Base-by-base conservation (phyloP, 2,797 vertebrate genomes). In the Brachyalestes nurse region DNA sequence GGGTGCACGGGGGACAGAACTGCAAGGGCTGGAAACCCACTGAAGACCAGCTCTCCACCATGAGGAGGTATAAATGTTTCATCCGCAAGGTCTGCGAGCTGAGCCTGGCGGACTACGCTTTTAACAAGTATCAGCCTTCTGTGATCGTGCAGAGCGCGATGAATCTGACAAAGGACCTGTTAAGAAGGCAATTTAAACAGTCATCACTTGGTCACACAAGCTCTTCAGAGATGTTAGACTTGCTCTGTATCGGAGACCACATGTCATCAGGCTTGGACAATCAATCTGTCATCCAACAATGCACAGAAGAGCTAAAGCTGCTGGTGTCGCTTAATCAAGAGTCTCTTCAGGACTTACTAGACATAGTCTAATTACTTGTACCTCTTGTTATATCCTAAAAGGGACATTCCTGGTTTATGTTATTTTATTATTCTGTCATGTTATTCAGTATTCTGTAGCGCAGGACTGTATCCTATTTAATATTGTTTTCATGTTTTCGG, bases 91-190 rank as follows among this genome's bases (percentile, higher is more conserved):
- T 98, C 49, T 96, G 96, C 0, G 95, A 97, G 91, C 89, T 99
- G 84, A 98, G 95, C 86, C 87, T 99, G 66, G 97, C 98, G 0
- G 97, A 99, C 89, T 98, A 98, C 2, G 85, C 96, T 19, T 99
- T 99, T 88, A 94, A 91, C 86, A 91, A 89, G 23, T 98, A 97
- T 79, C 65, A 91, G 0, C 96, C 97, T 0, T 99, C 98, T 16
- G 90, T 97, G 75, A 92, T 96, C 78, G 97, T 96, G 8, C 81
- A 91, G 58, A 94, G 96, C 80, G 95, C 96, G 28, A 88, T 98
- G 80, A 91, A 83, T 3, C 79, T 97, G 45, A 95, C 96, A 0
- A 89, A 93, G n/a, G 92, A 93, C 23, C 86, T 97, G 72, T 86
- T 96, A 78, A 47, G 73, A 23, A 64, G 21, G 16, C 38, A 77